Conservation (phyloP, 1,140 invertebrate genomes). For the Drosophila teissieri region DNA sequence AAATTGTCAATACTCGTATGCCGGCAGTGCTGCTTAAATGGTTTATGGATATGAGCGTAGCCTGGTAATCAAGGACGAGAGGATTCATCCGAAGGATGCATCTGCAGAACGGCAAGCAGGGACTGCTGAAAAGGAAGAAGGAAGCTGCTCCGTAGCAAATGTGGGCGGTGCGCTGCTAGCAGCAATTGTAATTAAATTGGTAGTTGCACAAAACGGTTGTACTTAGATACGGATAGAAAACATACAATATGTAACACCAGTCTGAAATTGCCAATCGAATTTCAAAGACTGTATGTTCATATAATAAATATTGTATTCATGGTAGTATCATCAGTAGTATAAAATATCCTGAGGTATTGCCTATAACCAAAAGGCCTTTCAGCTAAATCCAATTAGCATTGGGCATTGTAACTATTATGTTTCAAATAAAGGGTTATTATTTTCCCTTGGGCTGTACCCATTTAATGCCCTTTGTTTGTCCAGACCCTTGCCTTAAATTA, state of each 20-base stretch:
- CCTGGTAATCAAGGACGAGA: neutral
- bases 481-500: conserved; percentile 15
- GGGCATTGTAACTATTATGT: conserved; percentile 2
- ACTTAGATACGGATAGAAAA: neutral
- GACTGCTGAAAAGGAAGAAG: conserved; percentile 26
- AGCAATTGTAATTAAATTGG: conserved; percentile 35
- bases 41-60: conserved; percentile 31
- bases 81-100: conserved; percentile 16
- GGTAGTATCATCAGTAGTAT: no score
- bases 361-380: neutral
- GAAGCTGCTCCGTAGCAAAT: conserved; percentile 22
- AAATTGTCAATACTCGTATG: conserved; percentile 64
- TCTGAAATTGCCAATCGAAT: no score
- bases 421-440: neutral
- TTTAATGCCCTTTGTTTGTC: neutral
- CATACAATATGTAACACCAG: neutral
- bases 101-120: neutral
- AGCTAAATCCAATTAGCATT: conserved; percentile 10
- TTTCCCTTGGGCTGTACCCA: neutral
- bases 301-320: no score
- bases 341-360: no score
- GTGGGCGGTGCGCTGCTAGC: conserved; percentile 15
- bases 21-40: conserved; percentile 34
- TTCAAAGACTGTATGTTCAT: no score
- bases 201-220: conserved; percentile 12